Evolutionary conservation across 2,113 vertebrate species (phyloP), one percentile per base, ranked within the genome.

Genomic region (Gallinago jamesoni): DNA sequence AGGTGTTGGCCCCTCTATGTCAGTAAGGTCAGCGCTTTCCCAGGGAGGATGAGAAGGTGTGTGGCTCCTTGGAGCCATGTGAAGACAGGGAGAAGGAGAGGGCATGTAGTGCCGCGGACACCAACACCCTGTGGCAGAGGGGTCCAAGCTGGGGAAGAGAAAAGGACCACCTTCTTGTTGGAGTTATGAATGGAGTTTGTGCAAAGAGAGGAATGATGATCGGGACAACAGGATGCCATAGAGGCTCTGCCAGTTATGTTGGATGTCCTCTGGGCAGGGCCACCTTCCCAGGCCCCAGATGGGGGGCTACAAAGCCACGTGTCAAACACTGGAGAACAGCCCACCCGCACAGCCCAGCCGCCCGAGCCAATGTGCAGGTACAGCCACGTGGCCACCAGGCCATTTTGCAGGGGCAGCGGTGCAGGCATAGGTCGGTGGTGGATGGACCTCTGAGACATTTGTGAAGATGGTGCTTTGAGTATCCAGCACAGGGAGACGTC

Each of bases 81-180:
- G 57, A 80, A 57, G 23, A 35, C 5, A n/a, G 8, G 33, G 21
- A 73, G 64, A 64, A 82, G 31, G 39, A 83, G 35, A 78, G 7
- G 39, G 28, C n/a, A 50, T 0, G 3, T 20, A 39, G 39, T 4
- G 1, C 48, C 79, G 18, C 7, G 30, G 18, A 68, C 41, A 76
- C 22, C 48, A 87, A 63, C 24, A 64, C 3, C 5, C 24, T 57
- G 18, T 84, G 73, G 53, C 39, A 68, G 59, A 73, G 11, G 11
- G 30, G 30, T 69, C 6, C 0, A 0, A 86, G 22, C 23, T 8
- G 1, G 21, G 35, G 21, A 59, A 2, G n/a, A 21, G 27, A 45
- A 78, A 89, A 89, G 5, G 14, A 45, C 8, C 28, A 43, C 12
- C 6, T 64, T n/a, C 45, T 48, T 48, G 27, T 7, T 75, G 48